Conservation (phyloP, 2,888 invertebrate genomes). For the Hemithea aestivaria region DNA sequence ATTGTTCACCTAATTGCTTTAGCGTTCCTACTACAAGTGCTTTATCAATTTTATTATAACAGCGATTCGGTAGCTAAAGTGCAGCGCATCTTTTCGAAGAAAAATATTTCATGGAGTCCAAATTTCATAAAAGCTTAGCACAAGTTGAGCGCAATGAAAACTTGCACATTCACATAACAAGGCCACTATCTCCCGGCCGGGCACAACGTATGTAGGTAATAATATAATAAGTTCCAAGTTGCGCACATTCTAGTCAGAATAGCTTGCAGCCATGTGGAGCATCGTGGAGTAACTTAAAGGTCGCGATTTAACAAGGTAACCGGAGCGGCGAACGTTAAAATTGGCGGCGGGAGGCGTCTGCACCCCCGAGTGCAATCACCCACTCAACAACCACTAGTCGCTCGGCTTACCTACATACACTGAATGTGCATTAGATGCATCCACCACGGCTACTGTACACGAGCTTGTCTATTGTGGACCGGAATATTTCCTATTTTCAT, state of each 20-base stretch:
- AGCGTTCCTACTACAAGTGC: no score
- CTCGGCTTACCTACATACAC: constrained; percentile 28
- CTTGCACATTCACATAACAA: constrained; percentile 20
- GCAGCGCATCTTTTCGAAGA: no score
- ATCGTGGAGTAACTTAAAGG: constrained; percentile 31
- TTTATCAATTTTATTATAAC: no score
- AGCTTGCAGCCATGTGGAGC: constrained; percentile 24
- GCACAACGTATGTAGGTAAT: constrained; percentile 18
- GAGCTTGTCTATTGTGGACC: constrained; percentile 11
- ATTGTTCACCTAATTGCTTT: constrained; percentile 11
- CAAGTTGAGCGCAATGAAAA: constrained; percentile 5
- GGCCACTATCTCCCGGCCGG: constrained; percentile 5
- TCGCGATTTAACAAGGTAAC: constrained; percentile 42
- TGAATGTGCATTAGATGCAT: constrained; percentile 23
- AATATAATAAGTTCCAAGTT: constrained; percentile 19
- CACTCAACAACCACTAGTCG: constrained; percentile 39
- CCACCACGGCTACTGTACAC: constrained; percentile 5
- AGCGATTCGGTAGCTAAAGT: no score
- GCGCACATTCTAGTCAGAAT: constrained; percentile 24
- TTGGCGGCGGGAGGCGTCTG: constrained; percentile 33
- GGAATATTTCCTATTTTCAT: constrained; percentile 8
- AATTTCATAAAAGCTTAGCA: no score
- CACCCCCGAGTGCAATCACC: constrained; percentile 47
- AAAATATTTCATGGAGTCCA: no score
- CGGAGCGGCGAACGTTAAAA: constrained; percentile 39